A percentile compares a stretch with the other conserved stretches of the same genome.
These are phyloP conservation scores for Bombus balteatus DNA, from an alignment of 1,140 invertebrate genomes.

Conservation along the genomic window DNA sequence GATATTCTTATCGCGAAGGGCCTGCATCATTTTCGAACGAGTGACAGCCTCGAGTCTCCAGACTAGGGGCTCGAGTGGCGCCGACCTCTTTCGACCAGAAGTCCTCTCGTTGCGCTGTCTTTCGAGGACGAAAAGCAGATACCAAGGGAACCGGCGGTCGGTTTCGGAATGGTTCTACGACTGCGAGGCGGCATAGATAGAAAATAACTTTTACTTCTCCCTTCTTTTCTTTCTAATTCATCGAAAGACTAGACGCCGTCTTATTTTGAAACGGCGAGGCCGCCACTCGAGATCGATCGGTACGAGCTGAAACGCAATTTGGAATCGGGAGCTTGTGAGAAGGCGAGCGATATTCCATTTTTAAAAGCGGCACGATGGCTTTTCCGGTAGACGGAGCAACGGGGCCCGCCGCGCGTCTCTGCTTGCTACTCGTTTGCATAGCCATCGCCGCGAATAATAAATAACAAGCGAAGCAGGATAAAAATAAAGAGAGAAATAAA, in stretches of 20 bases:
- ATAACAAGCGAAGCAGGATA: slow-evolving; percentile 52
- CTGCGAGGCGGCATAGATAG: background rate
- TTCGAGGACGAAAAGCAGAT: slow-evolving; percentile 68
- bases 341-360: slow-evolving; percentile 28
- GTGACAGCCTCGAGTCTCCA: slow-evolving; percentile 68
- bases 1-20: slow-evolving; percentile 63
- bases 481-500: slow-evolving; percentile 12
- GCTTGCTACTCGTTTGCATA: slow-evolving; percentile 61
- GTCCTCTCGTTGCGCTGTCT: slow-evolving; percentile 29
- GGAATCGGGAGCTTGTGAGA: background rate
- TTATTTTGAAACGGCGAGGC: background rate
- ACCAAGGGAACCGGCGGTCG: background rate
- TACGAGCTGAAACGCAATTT: background rate
- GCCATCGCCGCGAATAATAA: slow-evolving; percentile 52
- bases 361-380: slow-evolving; percentile 47
- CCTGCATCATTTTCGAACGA: slow-evolving; percentile 54
- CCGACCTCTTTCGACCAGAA: slow-evolving; percentile 58
- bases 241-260: background rate
- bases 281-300: background rate
- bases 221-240: background rate
- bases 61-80: slow-evolving; percentile 67
- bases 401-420: slow-evolving; percentile 10
- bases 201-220: background rate
- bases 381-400: slow-evolving; percentile 50
- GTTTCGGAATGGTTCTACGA: background rate